Evolutionary conservation across 2,888 invertebrate genomes (phyloP).

Genomic region (Sthenelais limicola): DNA sequence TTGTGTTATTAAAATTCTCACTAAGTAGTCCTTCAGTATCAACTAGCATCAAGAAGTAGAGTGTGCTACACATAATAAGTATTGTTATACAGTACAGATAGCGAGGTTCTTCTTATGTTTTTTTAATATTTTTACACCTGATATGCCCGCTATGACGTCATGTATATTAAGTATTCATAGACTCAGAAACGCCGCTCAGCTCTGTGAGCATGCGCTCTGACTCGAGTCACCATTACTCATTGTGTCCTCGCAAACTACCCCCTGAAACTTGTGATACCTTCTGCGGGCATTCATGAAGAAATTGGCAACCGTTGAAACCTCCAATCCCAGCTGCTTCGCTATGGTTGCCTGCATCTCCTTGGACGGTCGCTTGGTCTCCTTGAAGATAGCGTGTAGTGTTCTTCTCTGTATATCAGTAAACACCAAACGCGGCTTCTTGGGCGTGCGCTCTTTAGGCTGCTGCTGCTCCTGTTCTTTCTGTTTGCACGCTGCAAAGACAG

Average conservation of each 20-base stretch:
- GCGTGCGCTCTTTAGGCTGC: conserved; percentile 75
- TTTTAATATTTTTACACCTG: too few relatives aligned
- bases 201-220: conserved; percentile 35
- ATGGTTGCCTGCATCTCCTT: conserved; percentile 99
- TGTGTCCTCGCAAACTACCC: conserved; percentile 30
- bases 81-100: too few relatives aligned
- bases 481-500: conserved; percentile 81
- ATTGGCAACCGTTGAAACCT: conserved; percentile 98
- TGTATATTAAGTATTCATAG: too few relatives aligned
- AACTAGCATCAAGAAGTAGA: too few relatives aligned
- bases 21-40: too few relatives aligned
- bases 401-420: conserved; percentile 99
- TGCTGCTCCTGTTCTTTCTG: conserved; percentile 64
- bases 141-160: too few relatives aligned
- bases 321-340: conserved; percentile 94
- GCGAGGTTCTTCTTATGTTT: too few relatives aligned
- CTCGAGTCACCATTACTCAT: conserved; percentile 36
- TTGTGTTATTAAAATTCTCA: too few relatives aligned
- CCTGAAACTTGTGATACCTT: conserved; percentile 73
- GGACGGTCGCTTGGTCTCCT: conserved; percentile 99
- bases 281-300: conserved; percentile 99
- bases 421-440: conserved; percentile 99
- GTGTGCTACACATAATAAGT: too few relatives aligned
- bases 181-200: conserved; percentile 8
- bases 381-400: conserved; percentile 99